Evolutionary conservation across 2,888 invertebrate genomes (phyloP).

Genomic region (Seira musarum): DNA sequence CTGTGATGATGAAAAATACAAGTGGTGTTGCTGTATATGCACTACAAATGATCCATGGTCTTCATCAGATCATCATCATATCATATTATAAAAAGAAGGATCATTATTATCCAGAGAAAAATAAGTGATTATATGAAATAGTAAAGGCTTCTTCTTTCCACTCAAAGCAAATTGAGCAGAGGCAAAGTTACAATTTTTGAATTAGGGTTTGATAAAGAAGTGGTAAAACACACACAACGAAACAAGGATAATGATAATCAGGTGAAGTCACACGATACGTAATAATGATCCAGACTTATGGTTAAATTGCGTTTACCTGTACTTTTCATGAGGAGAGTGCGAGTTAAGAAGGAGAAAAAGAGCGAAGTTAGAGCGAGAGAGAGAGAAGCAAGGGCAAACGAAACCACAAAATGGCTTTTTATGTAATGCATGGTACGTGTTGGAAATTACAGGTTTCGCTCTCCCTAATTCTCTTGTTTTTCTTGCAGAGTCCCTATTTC

Average conservation of each 20-base stretch:
- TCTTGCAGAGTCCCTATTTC: not conserved
- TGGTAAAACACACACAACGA: too few relatives aligned
- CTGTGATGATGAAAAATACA: too few relatives aligned
- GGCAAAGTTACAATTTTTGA: slow-evolving; percentile 39
- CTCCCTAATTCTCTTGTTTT: slow-evolving; percentile 42
- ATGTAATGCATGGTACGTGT: slow-evolving; percentile 58
- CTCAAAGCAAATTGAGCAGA: slow-evolving; percentile 36
- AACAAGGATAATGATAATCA: too few relatives aligned
- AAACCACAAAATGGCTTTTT: slow-evolving; percentile 17
- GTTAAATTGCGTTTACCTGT: too few relatives aligned
- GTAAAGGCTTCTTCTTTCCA: too few relatives aligned
- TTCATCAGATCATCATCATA: too few relatives aligned
- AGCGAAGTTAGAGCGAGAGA: too few relatives aligned
- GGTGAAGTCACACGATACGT: too few relatives aligned
- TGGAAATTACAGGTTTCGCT: slow-evolving; percentile 60
- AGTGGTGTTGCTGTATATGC: too few relatives aligned
- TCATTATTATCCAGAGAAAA: slow-evolving; percentile 40
- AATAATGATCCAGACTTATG: too few relatives aligned
- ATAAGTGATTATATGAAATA: slow-evolving; percentile 8
- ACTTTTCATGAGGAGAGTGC: not conserved
- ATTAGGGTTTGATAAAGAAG: slow-evolving; percentile 5
- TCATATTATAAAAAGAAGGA: not conserved
- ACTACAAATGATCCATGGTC: too few relatives aligned
- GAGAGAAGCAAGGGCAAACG: not conserved
- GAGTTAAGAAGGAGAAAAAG: not conserved